These are phyloP conservation scores for Coregonus ussuriensis DNA, from an alignment of 2,797 vertebrate genomes.

Conservation along the genomic window DNA sequence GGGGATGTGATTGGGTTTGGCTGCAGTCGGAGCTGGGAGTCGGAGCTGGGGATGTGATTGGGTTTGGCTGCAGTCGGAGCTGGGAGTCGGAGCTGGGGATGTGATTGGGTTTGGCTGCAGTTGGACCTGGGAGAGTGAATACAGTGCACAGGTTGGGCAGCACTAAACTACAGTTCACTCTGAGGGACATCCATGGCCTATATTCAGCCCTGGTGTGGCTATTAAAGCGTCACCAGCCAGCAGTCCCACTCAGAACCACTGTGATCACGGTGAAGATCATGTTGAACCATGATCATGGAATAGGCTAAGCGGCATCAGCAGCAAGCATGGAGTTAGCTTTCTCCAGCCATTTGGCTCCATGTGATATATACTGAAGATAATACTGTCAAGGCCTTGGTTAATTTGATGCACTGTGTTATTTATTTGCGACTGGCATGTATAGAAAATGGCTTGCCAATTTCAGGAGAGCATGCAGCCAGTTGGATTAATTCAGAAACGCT, in stretches of 20 bases:
- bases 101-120: neutral
- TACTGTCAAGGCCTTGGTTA: neutral
- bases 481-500: neutral
- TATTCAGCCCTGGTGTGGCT: conserved; percentile 1
- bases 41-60: too few species aligned
- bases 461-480: neutral
- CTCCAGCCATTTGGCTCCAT: neutral
- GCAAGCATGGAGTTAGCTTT: neutral
- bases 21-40: too few species aligned
- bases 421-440: neutral
- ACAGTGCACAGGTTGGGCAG: neutral
- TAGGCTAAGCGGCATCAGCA: neutral
- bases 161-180: neutral
- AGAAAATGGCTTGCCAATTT: neutral
- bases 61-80: too few species aligned
- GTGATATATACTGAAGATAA: neutral
- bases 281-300: neutral
- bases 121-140: neutral
- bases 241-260: neutral
- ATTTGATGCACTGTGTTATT: neutral
- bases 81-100: too few species aligned
- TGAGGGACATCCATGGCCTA: neutral
- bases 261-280: neutral
- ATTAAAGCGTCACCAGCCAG: neutral
- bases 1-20: too few species aligned